Evolutionary conservation across 2,888 invertebrate species (phyloP), one percentile per base, ranked within the genome.

Genomic region (Smittia aterrima): DNA sequence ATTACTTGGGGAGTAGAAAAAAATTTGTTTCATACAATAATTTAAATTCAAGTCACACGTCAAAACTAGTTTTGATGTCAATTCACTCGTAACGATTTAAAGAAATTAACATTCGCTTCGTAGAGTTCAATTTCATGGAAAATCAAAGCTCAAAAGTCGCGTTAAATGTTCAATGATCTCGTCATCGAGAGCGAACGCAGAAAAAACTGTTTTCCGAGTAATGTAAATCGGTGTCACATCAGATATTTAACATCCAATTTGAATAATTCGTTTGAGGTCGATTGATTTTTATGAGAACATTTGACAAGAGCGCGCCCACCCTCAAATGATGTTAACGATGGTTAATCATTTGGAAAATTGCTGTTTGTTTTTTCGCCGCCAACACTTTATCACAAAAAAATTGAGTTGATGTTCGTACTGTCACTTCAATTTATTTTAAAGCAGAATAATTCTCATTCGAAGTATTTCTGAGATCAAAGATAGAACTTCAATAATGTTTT

Each of bases 341-440:
- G 62, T 72, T 72, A 72, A 72, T 72, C 72, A 72, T 72, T 72
- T 62, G 72, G 72, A 72, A 72, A 72, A 62, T 62, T 72, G 54
- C 41, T 70, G 70, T 18, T 54, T 53, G 27, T 70, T 67, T 47
- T 67, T 67, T 25, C 16, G 38, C 66, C 16, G 22, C 22, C 22
- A 41, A 27, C 64, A 64, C 9, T 32, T 32, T 38, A 27, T 64
- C 24, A 9, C 2, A 27, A 64, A 58, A 20, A 58, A 58, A 58
- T 58, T 38, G 18, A 16, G 53, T 47, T n/a, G 18, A 38, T 4
- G n/a, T 18, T 18, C 53, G 53, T 11, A 7, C 53, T 47, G n/a
- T 47, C 53, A 47, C n/a, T 11, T 16, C 18, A 13, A 16, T 47
- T 11, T 32, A 32, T 32, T 9, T 32, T 32, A 32, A 32, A 32